Conservation (phyloP, 2,797 vertebrate genomes). For the Pteropus rufus region DNA sequence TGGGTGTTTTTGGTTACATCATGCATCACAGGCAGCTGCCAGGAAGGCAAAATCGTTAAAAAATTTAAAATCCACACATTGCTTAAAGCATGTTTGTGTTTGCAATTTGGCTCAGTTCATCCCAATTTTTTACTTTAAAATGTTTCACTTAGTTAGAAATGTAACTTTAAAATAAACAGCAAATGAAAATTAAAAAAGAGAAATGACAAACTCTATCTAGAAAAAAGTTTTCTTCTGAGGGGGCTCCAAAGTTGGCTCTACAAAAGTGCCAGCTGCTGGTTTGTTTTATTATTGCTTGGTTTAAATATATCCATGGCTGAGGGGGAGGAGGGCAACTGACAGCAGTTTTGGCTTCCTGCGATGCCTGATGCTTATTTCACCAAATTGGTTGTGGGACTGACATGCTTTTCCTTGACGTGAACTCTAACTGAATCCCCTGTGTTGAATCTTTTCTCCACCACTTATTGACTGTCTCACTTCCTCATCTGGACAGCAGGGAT, state of each 20-base stretch:
- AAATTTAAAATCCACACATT: slow-evolving; percentile 47
- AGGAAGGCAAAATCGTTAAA: slow-evolving; percentile 20
- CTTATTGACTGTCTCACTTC: background rate
- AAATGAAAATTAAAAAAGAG: slow-evolving; percentile 57
- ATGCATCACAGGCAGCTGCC: slow-evolving; percentile 40
- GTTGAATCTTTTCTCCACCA: background rate
- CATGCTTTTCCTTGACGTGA: slow-evolving; percentile 9
- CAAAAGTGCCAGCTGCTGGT: slow-evolving; percentile 73
- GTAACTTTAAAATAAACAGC: slow-evolving; percentile 68
- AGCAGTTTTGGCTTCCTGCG: slow-evolving; percentile 70
- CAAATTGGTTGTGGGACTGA: background rate
- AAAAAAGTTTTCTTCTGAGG: slow-evolving; percentile 72
- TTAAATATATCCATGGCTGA: slow-evolving; percentile 78
- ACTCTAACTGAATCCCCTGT: background rate
- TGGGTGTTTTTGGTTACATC: background rate
- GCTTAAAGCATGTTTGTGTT: slow-evolving; percentile 63
- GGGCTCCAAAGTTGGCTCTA: slow-evolving; percentile 64
- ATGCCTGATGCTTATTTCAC: slow-evolving; percentile 62
- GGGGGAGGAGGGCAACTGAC: slow-evolving; percentile 73
- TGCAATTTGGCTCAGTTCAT: slow-evolving; percentile 56
- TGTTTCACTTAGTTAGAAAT: slow-evolving; percentile 69
- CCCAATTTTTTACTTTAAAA: slow-evolving; percentile 57
- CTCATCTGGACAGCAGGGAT: background rate
- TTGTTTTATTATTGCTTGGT: slow-evolving; percentile 77
- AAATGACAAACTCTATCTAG: slow-evolving; percentile 37